Evolutionary conservation across 2,113 vertebrate genomes (phyloP), one percentile per base, ranked within the genome.

Genomic region (Bufo bufo): DNA sequence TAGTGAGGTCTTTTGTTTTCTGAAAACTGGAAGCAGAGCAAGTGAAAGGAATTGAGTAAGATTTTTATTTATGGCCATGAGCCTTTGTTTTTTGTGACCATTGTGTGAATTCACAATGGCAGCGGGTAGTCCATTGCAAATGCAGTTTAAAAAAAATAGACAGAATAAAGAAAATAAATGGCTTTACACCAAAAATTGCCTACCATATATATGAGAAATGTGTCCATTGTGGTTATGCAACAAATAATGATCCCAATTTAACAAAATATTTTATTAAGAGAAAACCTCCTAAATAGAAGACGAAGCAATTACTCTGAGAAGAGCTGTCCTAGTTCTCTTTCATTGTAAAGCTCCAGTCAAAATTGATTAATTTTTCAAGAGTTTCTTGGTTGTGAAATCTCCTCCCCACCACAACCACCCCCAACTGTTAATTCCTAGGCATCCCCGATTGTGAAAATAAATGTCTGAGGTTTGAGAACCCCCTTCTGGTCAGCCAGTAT

Each of bases 1-100:
- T 80, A 89, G 91, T 89, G 89, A 79, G 91, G 82, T 92, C 90
- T 92, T 93, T 93, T 93, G 92, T 93, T 91, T 93, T 91, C 12
- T 54, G 77, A 90, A 91, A 90, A 90, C 92, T 89, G 91, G 90
- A 94, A 91, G 92, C 84, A 86, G 89, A 93, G 86, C 75, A 88
- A 77, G 86, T 88, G 85, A 90, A 94, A 90, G 90, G 88, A 90
- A 91, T 89, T 65, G 91, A 92, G 90, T 91, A 90, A 88, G 80
- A 82, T 87, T 86, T 92, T 90, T 93, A 90, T 92, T 90, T 90
- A 91, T 90, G 86, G 87, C 86, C 58, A 80, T 20, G 75, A 87
- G 89, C 85, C 89, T 91, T 91, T 93, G 89, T 92, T 92, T 92
- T 92, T 90, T 89, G 65, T 82, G 79, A 54, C 19, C 82, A 91